These are phyloP conservation scores for Erebia aethiops DNA, from an alignment of 2,888 invertebrate species.

Conservation along the genomic window DNA sequence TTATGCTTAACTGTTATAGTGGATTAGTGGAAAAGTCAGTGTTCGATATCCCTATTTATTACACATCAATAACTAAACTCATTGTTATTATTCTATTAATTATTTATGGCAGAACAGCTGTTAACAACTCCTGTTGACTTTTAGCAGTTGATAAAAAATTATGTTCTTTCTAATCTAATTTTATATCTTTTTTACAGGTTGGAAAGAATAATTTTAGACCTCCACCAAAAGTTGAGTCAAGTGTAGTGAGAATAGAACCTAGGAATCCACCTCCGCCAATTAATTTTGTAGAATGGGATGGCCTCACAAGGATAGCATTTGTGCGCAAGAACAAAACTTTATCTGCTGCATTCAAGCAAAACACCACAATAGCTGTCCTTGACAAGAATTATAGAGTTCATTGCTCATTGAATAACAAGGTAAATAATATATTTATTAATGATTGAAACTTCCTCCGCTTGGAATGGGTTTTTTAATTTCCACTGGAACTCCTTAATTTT, in stretches of 20 bases:
- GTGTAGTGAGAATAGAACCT: conserved; percentile 98
- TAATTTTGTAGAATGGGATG: conserved; percentile 99
- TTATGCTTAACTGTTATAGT: too few relatives aligned
- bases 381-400: conserved; percentile 96
- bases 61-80: neutral
- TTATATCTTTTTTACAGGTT: conserved; percentile 82
- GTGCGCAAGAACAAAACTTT: conserved; percentile 98
- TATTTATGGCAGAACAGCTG: too few relatives aligned
- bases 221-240: conserved; percentile 99
- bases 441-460: too few relatives aligned
- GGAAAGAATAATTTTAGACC: conserved; percentile 99
- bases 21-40: too few relatives aligned
- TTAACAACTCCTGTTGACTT: too few relatives aligned
- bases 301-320: conserved; percentile 96
- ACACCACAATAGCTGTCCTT: conserved; percentile 90
- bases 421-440: conserved; percentile 41
- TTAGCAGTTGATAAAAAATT: too few relatives aligned
- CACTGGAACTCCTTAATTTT: too few relatives aligned
- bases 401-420: conserved; percentile 92
- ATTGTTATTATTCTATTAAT: too few relatives aligned
- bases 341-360: conserved; percentile 93
- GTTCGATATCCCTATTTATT: neutral
- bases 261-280: conserved; percentile 98
- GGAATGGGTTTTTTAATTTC: too few relatives aligned
- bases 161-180: neutral